Conservation (phyloP, 2,113 vertebrate species). For the Rostratula benghalensis region DNA sequence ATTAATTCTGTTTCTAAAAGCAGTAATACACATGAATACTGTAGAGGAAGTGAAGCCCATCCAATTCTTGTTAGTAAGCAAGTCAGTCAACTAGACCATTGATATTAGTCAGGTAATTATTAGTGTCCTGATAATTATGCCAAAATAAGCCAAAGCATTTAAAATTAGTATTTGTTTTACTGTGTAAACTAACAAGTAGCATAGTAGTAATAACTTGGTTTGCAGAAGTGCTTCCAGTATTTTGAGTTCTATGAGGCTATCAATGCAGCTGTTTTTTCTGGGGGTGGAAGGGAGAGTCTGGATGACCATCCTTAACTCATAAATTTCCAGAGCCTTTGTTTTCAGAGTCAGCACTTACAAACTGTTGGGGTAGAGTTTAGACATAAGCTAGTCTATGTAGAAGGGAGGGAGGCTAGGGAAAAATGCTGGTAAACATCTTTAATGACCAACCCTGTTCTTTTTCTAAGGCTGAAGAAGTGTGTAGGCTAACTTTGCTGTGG, state of each 20-base stretch:
- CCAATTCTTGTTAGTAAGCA: neutral
- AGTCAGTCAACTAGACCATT: neutral
- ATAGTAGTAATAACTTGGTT: neutral
- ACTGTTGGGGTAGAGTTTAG: neutral
- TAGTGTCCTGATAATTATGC: neutral
- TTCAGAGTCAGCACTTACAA: neutral
- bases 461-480: neutral
- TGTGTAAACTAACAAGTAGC: neutral
- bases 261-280: neutral
- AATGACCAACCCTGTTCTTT: neutral
- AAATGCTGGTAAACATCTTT: neutral
- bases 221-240: neutral
- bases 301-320: neutral
- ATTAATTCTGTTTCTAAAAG: neutral
- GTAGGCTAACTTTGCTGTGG: neutral
- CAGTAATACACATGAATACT: neutral
- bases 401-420: neutral
- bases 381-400: neutral
- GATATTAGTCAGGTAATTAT: constrained; percentile 25
- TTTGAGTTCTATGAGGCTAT: neutral
- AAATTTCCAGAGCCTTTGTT: neutral
- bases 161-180: neutral
- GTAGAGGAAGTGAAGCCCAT: neutral
- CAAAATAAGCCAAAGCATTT: neutral
- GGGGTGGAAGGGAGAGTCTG: neutral